phyloP scores from a whole-genome alignment of 2,113 vertebrate genomes.

The Psilopsiagon aurifrons region DNA sequence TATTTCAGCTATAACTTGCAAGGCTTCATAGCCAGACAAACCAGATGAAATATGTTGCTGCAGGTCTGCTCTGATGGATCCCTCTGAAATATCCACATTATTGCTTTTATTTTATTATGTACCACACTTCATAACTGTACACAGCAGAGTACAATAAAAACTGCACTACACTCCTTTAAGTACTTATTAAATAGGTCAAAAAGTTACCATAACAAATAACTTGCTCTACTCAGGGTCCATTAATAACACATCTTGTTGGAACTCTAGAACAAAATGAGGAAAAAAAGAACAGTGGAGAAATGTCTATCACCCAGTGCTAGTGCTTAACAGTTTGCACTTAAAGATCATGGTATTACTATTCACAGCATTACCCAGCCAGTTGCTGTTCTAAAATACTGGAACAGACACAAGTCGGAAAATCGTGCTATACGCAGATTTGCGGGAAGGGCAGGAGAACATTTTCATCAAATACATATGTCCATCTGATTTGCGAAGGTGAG shows the following conservation, averaged over 20 bases:
- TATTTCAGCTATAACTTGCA: constrained; percentile 91
- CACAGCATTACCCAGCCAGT: background rate
- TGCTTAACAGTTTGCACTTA: background rate
- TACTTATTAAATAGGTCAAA: constrained; percentile 81
- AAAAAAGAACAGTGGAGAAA: background rate
- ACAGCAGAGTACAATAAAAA: constrained; percentile 78
- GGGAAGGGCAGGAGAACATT: background rate
- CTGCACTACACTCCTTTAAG: constrained; percentile 66
- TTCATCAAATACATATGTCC: background rate
- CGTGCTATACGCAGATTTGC: background rate
- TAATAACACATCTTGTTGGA: constrained; percentile 78
- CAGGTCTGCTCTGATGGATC: constrained; percentile 83
- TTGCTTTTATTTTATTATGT: constrained; percentile 94
- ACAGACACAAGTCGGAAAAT: background rate
- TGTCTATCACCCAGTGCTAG: background rate
- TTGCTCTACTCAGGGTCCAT: constrained; percentile 65
- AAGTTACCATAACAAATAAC: constrained; percentile 81
- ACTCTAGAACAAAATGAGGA: constrained; percentile 57
- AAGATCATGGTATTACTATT: background rate
- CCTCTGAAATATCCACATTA: constrained; percentile 90
- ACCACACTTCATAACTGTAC: constrained; percentile 84
- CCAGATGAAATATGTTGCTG: constrained; percentile 81
- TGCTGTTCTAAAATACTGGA: background rate
- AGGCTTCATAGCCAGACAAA: constrained; percentile 76
- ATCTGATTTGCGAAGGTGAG: background rate